Evolutionary conservation across 2,113 vertebrate genomes (phyloP), one percentile per base, ranked within the genome.

Genomic region (Theristicus caerulescens): DNA sequence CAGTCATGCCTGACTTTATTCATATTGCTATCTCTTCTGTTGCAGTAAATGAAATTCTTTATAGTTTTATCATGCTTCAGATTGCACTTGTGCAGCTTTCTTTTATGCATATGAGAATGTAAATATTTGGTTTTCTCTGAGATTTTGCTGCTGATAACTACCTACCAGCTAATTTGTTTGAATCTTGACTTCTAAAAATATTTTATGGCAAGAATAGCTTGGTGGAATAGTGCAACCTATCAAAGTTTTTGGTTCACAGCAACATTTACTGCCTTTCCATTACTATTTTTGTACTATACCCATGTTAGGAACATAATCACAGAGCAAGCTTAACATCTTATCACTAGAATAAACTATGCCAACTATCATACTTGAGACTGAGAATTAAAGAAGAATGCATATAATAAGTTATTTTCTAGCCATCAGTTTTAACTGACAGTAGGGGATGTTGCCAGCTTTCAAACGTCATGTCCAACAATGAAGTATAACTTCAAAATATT

Each of bases 51-150:
- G 46, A 96, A 96, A 97, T 80, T 94, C 85, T 82, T 96, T 85
- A 93, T 94, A 84, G 89, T 95, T 92, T 71, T 92, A 80, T 96
- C 82, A 86, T 93, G 92, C 77, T 95, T 97, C 90, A 94, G 89
- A 86, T 88, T 93, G 92, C 90, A 95, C 82, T 96, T 95, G 77
- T 88, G 94, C 78, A 90, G 59, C 89, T 95, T 93, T 70, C 74
- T 67, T 94, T 90, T 82, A 36, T 62, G 71, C 32, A 38, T 77
- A 77, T 70, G 83, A 93, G 90, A 86, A 87, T 83, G 70, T 96
- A 97, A 97, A 97, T 97, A 97, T 95, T 97, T 65, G 49, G 5
- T 94, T 95, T 96, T 94, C 84, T 92, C 66, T 93, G 92, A 96
- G 93, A 89, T 86, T 73, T 97, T 95, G 88, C 94, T 97, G 92